A percentile compares a stretch with the other conserved stretches of the same genome.
Evolutionary conservation across 2,888 invertebrate species (phyloP).

Genomic region (Morinoia aosen): DNA sequence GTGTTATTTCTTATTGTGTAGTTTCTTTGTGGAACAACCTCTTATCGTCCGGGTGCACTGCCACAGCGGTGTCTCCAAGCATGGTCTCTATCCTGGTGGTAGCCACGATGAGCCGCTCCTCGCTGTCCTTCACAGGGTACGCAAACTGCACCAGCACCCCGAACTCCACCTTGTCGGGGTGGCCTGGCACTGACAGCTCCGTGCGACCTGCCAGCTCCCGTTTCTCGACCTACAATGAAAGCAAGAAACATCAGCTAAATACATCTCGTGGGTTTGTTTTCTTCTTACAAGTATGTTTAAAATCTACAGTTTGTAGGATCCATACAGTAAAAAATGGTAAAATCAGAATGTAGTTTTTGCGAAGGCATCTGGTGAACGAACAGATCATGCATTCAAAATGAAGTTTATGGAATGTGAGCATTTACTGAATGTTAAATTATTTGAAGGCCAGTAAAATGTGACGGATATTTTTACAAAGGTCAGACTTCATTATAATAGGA

Average conservation of each 20-base stretch:
- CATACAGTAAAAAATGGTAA: too few species aligned
- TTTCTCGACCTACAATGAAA: constrained; percentile 82
- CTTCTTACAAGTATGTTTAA: not conserved
- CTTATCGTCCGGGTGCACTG: constrained; percentile 90
- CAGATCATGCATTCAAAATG: too few species aligned
- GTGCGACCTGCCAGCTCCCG: constrained; percentile 89
- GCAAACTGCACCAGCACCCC: constrained; percentile 94
- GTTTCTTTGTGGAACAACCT: constrained; percentile 50
- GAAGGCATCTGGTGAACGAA: too few species aligned
- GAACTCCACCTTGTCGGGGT: constrained; percentile 84
- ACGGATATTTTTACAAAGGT: too few species aligned
- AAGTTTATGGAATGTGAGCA: too few species aligned
- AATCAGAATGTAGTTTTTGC: too few species aligned
- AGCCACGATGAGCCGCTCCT: constrained; percentile 90
- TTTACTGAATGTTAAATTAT: too few species aligned
- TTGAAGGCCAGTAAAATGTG: too few species aligned
- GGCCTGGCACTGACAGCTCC: constrained; percentile 89
- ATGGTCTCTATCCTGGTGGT: constrained; percentile 99
- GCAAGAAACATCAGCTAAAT: constrained; percentile 47
- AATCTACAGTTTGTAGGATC: not conserved
- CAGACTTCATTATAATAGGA: too few species aligned
- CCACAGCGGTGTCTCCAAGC: constrained; percentile 96
- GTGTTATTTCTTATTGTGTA: too few species aligned
- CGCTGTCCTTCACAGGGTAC: constrained; percentile 80
- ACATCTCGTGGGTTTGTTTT: not conserved